A percentile compares a stretch with the other conserved stretches of the same genome.
These are phyloP conservation scores for Thripadectes ignobilis DNA, from an alignment of 2,797 vertebrate species.

Conservation along the genomic window DNA sequence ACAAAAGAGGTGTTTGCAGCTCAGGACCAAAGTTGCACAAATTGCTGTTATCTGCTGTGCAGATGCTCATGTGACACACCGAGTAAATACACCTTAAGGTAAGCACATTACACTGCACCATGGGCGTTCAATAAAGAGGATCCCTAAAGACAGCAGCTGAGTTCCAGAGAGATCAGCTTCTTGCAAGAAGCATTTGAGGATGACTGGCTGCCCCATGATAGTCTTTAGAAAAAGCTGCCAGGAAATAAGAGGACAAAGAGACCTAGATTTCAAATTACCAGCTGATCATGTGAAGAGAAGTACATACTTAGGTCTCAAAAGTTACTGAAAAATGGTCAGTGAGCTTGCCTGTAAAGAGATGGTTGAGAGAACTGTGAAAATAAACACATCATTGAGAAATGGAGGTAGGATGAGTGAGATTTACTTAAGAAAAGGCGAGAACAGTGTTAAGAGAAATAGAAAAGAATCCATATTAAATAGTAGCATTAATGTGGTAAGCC, in stretches of 20 bases:
- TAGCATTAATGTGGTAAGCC: conserved; percentile 24
- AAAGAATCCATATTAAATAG: conserved; percentile 44
- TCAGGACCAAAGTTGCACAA: not conserved
- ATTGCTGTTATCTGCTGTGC: conserved; percentile 13
- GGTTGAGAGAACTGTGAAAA: conserved; percentile 63
- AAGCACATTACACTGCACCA: not conserved
- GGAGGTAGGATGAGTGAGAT: conserved; percentile 66
- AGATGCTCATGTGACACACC: not conserved
- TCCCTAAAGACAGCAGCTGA: not conserved
- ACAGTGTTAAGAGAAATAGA: conserved; percentile 29
- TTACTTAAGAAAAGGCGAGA: conserved; percentile 64
- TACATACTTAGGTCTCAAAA: conserved; percentile 17
- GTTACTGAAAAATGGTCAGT: conserved; percentile 60
- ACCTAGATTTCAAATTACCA: conserved; percentile 45
- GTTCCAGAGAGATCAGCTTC: not conserved
- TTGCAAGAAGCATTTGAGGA: not conserved
- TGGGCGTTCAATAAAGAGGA: not conserved
- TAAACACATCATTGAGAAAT: conserved; percentile 61
- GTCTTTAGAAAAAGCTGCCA: conserved; percentile 3
- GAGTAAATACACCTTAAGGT: conserved; percentile 34
- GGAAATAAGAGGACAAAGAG: conserved; percentile 8
- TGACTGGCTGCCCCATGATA: not conserved
- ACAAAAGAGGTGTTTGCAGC: not conserved
- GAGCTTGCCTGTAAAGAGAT: conserved; percentile 42
- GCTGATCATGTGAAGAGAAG: conserved; percentile 26